phyloP scores from a whole-genome alignment of 2,888 invertebrate genomes.

The Pachydiplax longipennis region DNA sequence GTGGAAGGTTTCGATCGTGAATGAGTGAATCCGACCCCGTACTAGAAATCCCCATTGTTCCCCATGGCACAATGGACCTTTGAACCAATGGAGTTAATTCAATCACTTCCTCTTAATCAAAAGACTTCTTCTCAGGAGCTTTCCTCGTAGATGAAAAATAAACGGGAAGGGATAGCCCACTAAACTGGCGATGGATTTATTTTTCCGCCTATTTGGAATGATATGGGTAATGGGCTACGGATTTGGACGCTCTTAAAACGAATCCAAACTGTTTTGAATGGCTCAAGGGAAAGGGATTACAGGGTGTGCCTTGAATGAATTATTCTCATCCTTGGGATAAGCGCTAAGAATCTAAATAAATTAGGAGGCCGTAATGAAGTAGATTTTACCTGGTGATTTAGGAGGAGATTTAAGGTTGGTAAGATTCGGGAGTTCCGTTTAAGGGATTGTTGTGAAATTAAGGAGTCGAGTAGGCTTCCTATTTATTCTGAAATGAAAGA shows the following conservation, averaged over 20 bases:
- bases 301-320: neutral
- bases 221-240: neutral
- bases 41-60: neutral
- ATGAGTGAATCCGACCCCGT: neutral
- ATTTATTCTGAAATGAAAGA: no score
- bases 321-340: neutral
- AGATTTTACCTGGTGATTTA: no score
- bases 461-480: no score
- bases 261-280: neutral
- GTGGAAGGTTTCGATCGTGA: neutral
- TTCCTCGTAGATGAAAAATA: neutral
- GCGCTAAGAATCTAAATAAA: neutral
- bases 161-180: neutral
- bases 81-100: neutral
- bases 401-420: no score
- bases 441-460: no score
- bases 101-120: conserved; percentile 16
- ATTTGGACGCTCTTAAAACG: neutral
- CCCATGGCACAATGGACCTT: neutral
- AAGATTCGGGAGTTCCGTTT: no score
- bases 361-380: neutral
- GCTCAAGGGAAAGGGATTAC: neutral
- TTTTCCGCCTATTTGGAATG: neutral
- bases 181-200: neutral
- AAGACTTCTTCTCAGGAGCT: neutral